These are phyloP conservation scores for Ascaphus truei DNA, from an alignment of 2,113 vertebrate genomes.

Conservation along the genomic window DNA sequence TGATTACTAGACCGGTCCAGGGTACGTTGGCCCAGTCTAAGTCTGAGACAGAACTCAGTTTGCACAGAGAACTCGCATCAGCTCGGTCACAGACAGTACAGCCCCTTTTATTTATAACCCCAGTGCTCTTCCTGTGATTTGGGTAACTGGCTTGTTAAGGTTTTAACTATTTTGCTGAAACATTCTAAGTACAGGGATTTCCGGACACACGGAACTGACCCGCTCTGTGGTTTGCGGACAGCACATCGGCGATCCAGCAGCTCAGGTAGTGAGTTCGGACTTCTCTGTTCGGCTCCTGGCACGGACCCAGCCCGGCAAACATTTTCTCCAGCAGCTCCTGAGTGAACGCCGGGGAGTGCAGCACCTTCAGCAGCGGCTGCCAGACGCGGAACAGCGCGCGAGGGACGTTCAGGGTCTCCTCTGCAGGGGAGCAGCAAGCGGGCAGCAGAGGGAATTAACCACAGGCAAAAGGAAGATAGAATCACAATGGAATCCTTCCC, in stretches of 20 bases:
- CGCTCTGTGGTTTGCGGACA: conserved; percentile 68
- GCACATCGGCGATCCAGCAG: conserved; percentile 81
- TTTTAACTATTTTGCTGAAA: too few species aligned
- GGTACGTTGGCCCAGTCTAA: too few species aligned
- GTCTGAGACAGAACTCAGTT: too few species aligned
- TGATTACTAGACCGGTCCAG: too few species aligned
- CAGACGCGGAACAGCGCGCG: conserved; percentile 77
- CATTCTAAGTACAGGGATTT: too few species aligned
- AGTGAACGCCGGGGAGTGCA: conserved; percentile 73
- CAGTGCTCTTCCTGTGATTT: too few species aligned
- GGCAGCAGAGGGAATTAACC: neutral
- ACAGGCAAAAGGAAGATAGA: neutral
- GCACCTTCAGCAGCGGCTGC: conserved; percentile 79
- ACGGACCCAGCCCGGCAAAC: conserved; percentile 69
- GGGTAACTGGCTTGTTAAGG: too few species aligned
- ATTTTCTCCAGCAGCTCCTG: conserved; percentile 82
- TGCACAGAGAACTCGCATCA: too few species aligned
- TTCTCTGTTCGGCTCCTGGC: conserved; percentile 43
- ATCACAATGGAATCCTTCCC: neutral
- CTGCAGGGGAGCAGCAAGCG: conserved; percentile 34
- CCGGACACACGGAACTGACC: too few species aligned
- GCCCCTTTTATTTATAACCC: too few species aligned
- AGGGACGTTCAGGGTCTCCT: conserved; percentile 65
- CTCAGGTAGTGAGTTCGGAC: conserved; percentile 72
- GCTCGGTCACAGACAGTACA: too few species aligned